Evolutionary conservation across 2,797 vertebrate species (phyloP).

Genomic region (Trematomus bernacchii): DNA sequence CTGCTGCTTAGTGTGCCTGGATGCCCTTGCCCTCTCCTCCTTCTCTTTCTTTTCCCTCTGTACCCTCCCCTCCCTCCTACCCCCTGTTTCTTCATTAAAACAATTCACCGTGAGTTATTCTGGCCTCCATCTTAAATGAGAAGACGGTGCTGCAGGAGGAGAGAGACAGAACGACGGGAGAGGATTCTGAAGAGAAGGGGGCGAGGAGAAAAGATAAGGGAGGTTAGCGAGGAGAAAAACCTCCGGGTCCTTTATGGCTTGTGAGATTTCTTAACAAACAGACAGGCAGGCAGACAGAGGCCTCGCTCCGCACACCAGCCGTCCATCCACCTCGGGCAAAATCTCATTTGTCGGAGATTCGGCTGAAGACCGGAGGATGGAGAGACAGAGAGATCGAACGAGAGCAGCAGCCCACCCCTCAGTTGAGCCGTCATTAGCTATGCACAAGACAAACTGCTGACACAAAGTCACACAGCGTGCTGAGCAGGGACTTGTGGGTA

Average conservation of each 20-base stretch:
- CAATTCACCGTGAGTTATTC: slow-evolving; percentile 74
- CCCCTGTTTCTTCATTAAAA: slow-evolving; percentile 78
- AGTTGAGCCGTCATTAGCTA: slow-evolving; percentile 88
- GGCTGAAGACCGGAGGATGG: slow-evolving; percentile 83
- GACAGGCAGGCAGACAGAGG: slow-evolving; percentile 60
- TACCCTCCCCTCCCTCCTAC: slow-evolving; percentile 14
- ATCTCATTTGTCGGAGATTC: slow-evolving; percentile 89
- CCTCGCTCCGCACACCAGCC: slow-evolving; percentile 64
- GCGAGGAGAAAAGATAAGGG: slow-evolving; percentile 10
- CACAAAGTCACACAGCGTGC: slow-evolving; percentile 85
- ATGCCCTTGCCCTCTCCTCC: slow-evolving; percentile 69
- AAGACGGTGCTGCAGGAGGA: slow-evolving; percentile 53
- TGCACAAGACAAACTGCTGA: slow-evolving; percentile 94
- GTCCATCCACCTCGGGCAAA: slow-evolving; percentile 82
- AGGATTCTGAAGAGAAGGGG: slow-evolving; percentile 14
- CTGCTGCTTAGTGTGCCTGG: slow-evolving; percentile 66
- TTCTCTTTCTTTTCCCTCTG: slow-evolving; percentile 3
- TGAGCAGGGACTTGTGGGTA: slow-evolving; percentile 79
- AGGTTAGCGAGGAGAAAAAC: slow-evolving; percentile 41
- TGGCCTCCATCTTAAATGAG: slow-evolving; percentile 72
- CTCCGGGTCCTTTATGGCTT: slow-evolving; percentile 54
- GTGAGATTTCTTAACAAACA: slow-evolving; percentile 64
- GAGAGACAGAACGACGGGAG: slow-evolving; percentile 30
- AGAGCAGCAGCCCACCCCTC: slow-evolving; percentile 73
- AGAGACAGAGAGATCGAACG: slow-evolving; percentile 61